Evolutionary conservation across 2,888 invertebrate genomes (phyloP), one percentile per base, ranked within the genome.

Genomic region (Rhodophaea formosa): DNA sequence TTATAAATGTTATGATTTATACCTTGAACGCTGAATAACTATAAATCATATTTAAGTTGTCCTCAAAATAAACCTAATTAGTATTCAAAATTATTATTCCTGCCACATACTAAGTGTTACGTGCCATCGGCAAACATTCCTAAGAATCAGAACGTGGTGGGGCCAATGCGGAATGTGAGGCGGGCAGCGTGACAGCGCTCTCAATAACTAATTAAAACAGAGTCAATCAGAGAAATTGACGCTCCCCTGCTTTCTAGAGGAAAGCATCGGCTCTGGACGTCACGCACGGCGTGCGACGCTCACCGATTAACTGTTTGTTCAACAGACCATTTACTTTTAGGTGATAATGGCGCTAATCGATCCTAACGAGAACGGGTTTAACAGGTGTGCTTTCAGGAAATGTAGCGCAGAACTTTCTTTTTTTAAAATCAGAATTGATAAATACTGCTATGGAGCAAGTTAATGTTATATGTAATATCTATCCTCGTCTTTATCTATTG

Each of bases 171-270:
- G 88, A 84, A 89, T 89, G 89, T 82, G 80, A 79, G 71, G 69
- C 82, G 77, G 76, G 67, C 79, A 82, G 80, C 87, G 86, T 86
- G 85, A 86, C 86, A 85, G 78, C 82, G 89, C 74, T 87, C 89
- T 88, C 87, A 82, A 84, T 89, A 90, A 91, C 89, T 87, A 89
- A 91, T 90, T 85, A 88, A 83, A 83, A 86, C 83, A 86, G 80
- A 84, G 82, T 85, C 86, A 87, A 88, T 88, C 86, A 86, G 86
- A 91, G 88, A 88, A 87, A 90, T 83, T 88, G 79, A 83, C 72
- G 84, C 77, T 81, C 72, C 73, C 72, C 82, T 80, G 86, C 89
- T 91, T 91, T 91, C 90, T 88, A 87, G 74, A 82, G 76, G 81
- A 83, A 80, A 79, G 82, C 76, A 77, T 70, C 71, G 70, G 67